phyloP scores from a whole-genome alignment of 2,888 invertebrate species.

The Arrhopalites spinosus region DNA sequence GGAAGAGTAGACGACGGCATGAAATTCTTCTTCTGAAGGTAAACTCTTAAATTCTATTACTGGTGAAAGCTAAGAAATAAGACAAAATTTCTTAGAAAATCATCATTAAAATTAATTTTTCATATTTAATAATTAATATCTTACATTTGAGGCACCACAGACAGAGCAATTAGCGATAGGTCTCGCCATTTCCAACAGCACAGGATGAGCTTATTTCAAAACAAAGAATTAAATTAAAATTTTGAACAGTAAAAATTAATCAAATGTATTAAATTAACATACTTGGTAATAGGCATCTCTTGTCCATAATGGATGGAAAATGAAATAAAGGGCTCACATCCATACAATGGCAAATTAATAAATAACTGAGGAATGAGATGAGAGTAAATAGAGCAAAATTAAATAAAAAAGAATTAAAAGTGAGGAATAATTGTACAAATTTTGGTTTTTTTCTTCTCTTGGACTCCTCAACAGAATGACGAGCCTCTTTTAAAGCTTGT shows the following conservation, averaged over 20 bases:
- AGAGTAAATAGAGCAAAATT: not conserved
- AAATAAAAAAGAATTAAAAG: not conserved
- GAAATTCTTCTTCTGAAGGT: constrained; percentile 66
- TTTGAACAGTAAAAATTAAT: too few relatives aligned
- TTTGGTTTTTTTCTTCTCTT: not conserved
- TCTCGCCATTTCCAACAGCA: constrained; percentile 84
- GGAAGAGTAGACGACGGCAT: constrained; percentile 75
- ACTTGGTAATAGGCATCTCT: constrained; percentile 75
- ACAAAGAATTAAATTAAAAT: too few relatives aligned
- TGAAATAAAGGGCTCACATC: constrained; percentile 43
- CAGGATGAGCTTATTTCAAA: constrained; percentile 85
- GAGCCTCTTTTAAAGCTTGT: not conserved
- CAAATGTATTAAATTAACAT: too few relatives aligned
- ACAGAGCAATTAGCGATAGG: constrained; percentile 81
- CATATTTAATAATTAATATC: too few relatives aligned
- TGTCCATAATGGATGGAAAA: constrained; percentile 37
- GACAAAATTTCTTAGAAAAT: too few relatives aligned
- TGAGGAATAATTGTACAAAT: not conserved
- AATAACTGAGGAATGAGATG: not conserved
- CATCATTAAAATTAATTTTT: too few relatives aligned
- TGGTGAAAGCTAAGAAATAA: not conserved
- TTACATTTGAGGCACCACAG: too few relatives aligned
- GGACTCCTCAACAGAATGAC: not conserved
- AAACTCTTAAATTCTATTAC: not conserved
- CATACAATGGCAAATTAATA: constrained; percentile 17